Evolutionary conservation across 2,888 invertebrate species (phyloP).

Genomic region (Metallyticus violacea): DNA sequence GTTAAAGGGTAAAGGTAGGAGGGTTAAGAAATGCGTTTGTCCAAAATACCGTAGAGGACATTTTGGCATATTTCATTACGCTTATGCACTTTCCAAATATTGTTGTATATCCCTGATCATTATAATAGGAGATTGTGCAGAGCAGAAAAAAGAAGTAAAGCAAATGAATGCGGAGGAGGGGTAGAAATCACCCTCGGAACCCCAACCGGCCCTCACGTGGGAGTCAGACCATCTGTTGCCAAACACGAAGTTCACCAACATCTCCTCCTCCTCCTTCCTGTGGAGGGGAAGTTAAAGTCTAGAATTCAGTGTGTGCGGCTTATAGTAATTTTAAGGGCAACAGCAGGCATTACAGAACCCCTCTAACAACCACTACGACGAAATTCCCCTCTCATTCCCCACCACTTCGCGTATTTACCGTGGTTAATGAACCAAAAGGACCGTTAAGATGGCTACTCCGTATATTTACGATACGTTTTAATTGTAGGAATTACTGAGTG

Average conservation of each 20-base stretch:
- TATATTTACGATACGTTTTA: conserved; percentile 7
- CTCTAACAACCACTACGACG: too few species aligned
- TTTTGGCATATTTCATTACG: too few species aligned
- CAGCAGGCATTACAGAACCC: too few species aligned
- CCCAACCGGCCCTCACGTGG: background rate
- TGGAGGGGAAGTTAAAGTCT: too few species aligned
- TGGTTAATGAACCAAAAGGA: conserved; percentile 2
- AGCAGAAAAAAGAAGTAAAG: background rate
- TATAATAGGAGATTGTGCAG: background rate
- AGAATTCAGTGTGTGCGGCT: background rate
- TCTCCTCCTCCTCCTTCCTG: background rate
- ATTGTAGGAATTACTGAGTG: background rate
- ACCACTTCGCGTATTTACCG: background rate
- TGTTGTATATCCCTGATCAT: background rate
- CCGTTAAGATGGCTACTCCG: background rate
- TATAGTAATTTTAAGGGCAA: background rate
- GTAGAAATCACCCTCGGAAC: background rate
- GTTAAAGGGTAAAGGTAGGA: too few species aligned
- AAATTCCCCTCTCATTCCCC: too few species aligned
- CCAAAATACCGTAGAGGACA: too few species aligned
- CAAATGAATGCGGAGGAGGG: background rate
- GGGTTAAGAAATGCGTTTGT: too few species aligned
- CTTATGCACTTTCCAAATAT: too few species aligned
- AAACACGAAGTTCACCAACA: background rate
- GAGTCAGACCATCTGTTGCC: conserved; percentile 13